Conservation (phyloP, 23 tunicate species). For the Halocynthia aurantium region DNA sequence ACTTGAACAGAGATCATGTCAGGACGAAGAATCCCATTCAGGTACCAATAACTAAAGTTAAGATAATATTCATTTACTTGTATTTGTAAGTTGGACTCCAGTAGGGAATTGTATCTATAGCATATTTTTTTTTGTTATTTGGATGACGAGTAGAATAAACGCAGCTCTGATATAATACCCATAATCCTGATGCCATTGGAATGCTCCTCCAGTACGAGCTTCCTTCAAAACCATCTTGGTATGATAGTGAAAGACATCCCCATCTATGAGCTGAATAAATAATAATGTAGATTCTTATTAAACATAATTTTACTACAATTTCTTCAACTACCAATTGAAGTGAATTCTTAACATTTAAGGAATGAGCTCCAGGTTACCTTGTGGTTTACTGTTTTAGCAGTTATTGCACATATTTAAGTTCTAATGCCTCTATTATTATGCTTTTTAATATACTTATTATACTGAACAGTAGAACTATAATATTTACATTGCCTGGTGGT, state of each 20-base stretch:
- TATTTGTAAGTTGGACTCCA: not conserved
- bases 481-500: no score
- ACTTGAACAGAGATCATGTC: constrained; percentile 72
- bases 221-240: constrained; percentile 71
- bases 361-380: no score
- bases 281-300: not conserved
- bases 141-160: not conserved
- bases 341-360: no score
- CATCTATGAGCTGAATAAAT: constrained; percentile 55
- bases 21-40: constrained; percentile 72
- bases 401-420: no score
- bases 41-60: constrained; percentile 70
- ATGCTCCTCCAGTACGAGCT: constrained; percentile 77
- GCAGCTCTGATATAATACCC: constrained; percentile 32
- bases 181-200: constrained; percentile 97
- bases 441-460: no score
- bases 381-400: no score
- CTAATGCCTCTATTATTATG: no score
- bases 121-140: not conserved
- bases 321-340: no score
- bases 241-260: constrained; percentile 86
- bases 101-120: no score
- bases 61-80: not conserved
- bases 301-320: no score
- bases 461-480: no score